These are phyloP conservation scores for Lottia scabra DNA, from an alignment of 2,888 invertebrate species.

Conservation along the genomic window DNA sequence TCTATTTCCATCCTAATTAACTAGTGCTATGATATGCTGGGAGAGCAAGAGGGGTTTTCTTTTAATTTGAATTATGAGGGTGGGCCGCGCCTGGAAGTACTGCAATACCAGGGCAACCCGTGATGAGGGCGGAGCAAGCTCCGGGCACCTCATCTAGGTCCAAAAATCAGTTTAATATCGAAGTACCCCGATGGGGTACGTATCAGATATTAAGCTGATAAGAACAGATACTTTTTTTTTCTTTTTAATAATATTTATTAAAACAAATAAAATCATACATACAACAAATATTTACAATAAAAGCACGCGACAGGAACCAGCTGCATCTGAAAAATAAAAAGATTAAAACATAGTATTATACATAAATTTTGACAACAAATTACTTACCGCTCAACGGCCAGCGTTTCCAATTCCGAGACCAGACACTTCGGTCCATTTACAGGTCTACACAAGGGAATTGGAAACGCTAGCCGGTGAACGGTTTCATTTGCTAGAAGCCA, in stretches of 20 bases:
- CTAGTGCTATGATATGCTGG: too few relatives aligned
- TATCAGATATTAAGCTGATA: constrained; percentile 77
- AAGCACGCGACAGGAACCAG: constrained; percentile 4
- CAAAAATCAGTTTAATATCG: constrained; percentile 55
- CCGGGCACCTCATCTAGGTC: constrained; percentile 48
- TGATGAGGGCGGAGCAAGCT: constrained; percentile 23
- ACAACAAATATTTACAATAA: constrained; percentile 36
- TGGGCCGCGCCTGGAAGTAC: constrained; percentile 1
- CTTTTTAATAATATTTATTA: constrained; percentile 24
- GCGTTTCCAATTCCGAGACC: too few relatives aligned
- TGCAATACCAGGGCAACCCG: constrained; percentile 75
- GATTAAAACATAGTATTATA: neutral
- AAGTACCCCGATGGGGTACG: constrained; percentile 70
- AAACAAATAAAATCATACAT: constrained; percentile 39
- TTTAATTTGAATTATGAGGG: neutral
- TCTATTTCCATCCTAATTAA: too few relatives aligned
- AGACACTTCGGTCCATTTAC: too few relatives aligned
- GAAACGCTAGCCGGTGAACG: too few relatives aligned
- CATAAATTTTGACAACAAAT: too few relatives aligned
- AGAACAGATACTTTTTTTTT: constrained; percentile 21
- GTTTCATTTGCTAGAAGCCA: too few relatives aligned
- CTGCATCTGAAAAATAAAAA: neutral
- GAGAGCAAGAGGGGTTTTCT: too few relatives aligned
- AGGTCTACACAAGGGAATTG: too few relatives aligned
- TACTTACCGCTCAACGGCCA: too few relatives aligned